Conservation (phyloP, 2,797 vertebrate genomes). For the Mormyrops boulengeri region DNA sequence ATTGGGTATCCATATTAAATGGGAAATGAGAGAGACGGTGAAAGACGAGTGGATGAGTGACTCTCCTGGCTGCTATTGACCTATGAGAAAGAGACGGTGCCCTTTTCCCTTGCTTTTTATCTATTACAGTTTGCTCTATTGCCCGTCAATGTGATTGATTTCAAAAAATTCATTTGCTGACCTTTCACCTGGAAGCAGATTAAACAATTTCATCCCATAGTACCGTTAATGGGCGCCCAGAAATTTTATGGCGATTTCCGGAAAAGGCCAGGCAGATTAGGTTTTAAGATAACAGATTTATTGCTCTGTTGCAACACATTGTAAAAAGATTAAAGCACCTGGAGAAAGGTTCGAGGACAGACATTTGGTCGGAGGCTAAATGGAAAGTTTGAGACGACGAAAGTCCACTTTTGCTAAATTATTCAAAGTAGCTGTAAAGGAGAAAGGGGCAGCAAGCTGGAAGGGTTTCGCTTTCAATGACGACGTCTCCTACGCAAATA, state of each 20-base stretch:
- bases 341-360: slow-evolving; percentile 71
- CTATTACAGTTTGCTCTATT: slow-evolving; percentile 93
- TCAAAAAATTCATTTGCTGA: slow-evolving; percentile 98
- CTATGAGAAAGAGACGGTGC: slow-evolving; percentile 95
- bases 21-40: slow-evolving; percentile 77
- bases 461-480: background rate
- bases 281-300: slow-evolving; percentile 99
- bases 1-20: slow-evolving; percentile 99
- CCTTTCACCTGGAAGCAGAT: slow-evolving; percentile 97
- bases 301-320: slow-evolving; percentile 99
- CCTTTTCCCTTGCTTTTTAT: slow-evolving; percentile 88
- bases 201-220: slow-evolving; percentile 94
- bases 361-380: slow-evolving; percentile 65
- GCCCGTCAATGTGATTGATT: slow-evolving; percentile 97
- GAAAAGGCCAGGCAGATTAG: slow-evolving; percentile 98
- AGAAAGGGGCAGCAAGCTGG: background rate
- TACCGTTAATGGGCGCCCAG: slow-evolving; percentile 83
- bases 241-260: slow-evolving; percentile 98
- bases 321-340: slow-evolving; percentile 90
- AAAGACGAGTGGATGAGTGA: slow-evolving; percentile 91
- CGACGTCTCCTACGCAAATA: slow-evolving; percentile 3
- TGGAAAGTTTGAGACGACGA: slow-evolving; percentile 65
- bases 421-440: background rate
- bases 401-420: slow-evolving; percentile 22
- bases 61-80: slow-evolving; percentile 98